A percentile compares a stretch with the other conserved stretches of the same genome.
Conservation (phyloP, 2,113 vertebrate genomes). For the Anguilla rostrata region DNA sequence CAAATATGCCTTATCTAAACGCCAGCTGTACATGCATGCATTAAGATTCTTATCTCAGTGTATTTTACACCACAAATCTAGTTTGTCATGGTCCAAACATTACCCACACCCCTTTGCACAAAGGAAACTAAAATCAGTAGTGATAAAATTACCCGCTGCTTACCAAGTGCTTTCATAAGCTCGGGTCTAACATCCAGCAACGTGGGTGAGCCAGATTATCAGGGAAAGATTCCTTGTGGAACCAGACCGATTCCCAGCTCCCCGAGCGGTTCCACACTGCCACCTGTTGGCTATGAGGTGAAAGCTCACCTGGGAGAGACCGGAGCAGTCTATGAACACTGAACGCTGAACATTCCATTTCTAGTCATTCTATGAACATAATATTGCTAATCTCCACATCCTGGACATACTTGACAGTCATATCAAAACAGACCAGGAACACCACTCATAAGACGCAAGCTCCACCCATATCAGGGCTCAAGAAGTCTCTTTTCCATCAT, state of each 20-base stretch:
- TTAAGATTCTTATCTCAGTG: neutral
- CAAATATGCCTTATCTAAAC: neutral
- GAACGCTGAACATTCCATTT: neutral
- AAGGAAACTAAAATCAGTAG: neutral
- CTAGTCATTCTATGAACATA: neutral
- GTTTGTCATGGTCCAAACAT: neutral
- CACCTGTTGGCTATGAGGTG: slow-evolving; percentile 29
- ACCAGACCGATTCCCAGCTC: neutral
- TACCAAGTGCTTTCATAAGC: neutral
- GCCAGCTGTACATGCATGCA: neutral
- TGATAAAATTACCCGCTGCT: neutral
- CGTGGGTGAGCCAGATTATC: slow-evolving; percentile 10
- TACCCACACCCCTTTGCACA: neutral
- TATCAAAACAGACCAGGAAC: neutral
- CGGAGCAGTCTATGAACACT: neutral
- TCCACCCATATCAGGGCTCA: neutral
- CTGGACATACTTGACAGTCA: neutral
- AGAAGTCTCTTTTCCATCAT: neutral
- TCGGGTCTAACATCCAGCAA: slow-evolving; percentile 25
- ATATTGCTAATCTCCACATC: neutral
- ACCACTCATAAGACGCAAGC: neutral
- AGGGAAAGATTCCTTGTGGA: slow-evolving; percentile 17
- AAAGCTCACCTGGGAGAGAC: neutral
- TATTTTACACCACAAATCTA: neutral
- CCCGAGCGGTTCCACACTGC: slow-evolving; percentile 26